Base-by-base conservation (phyloP, 2,113 vertebrate species). In the Corythoichthys haematopterus region DNA sequence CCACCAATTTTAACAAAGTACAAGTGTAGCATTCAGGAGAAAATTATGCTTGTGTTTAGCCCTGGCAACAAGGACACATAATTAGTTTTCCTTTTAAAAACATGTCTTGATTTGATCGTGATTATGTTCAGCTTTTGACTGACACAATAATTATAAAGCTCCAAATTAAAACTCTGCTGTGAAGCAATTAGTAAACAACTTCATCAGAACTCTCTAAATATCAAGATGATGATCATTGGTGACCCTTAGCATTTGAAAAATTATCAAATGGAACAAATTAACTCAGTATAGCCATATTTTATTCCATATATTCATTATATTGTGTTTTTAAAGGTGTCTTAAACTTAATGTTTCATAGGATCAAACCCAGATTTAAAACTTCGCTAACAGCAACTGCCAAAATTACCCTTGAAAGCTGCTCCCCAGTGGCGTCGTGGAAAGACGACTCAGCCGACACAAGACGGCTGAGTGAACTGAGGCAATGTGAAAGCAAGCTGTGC, bases 171-270 rank as follows among this genome's bases (percentile, higher is more conserved):
- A 89, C 88, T 78, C 85, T 75, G 78, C 79, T 65, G 83, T 82
- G 77, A 82, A 87, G 88, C 85, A 87, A 90, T 92, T 89, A 89
- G 88, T 84, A 90, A 90, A 91, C 90, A 89, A 87, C 88, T 84
- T 69, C 74, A 12, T 62, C 43, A 46, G 43, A 47, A 69, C 88
- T 88, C 87, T 88, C 89, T 86, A 91, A 87, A 90, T 86, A 89
- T 88, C 85, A 88, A 87, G 87, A 91, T 91, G 84, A 77, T 85
- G 85, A 89, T 89, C 87, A 86, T 13, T 2, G 43, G 20, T 33
- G 55, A 11, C 28, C 13, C 55, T 13, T 28, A 33, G 60, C 43
- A 40, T 45, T 7, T 61, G 76, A 78, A 74, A 62, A 75, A 72
- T 79, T 84, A 80, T 81, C 66, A 87, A 87, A 88, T 80, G 71